Evolutionary conservation across 2,113 vertebrate species (phyloP), one percentile per base, ranked within the genome.

Genomic region (Edolisoma coerulescens): DNA sequence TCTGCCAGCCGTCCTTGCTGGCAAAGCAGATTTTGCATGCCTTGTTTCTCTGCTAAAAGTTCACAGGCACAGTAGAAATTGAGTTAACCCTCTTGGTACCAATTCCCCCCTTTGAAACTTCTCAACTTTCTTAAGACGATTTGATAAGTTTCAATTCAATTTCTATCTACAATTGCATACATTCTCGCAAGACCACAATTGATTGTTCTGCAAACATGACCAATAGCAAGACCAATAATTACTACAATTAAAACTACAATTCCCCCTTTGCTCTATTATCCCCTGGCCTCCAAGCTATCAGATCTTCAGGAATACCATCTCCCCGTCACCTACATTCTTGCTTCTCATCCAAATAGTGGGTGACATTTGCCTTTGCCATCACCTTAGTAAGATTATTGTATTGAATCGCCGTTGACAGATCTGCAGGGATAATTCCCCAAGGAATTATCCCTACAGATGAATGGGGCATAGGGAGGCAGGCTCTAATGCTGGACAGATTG

Each of bases 181-280:
- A 11, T 39, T 61, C 44, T 61, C 0, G 0, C 7, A 13, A 49
- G 28, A 39, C 19, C 27, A 26, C 44, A 49, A 24, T 1, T 32
- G 73, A 32, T 60, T 49, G n/a, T 76, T 60, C 16, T 76, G 16
- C 3, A 4, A 76, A 19, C 9, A 19, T 35, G 16, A 24, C 4
- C 33, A 37, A 35, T 13, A 75, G 19, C 53, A 35, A 74, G 71
- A 22, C 32, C 14, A 47, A 14, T 13, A 75, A 59, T 59, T 30
- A 22, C 54, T 37, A 13, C 54, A 35, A 9, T 35, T 30, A 28
- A 26, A 35, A 7, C 19, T 30, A 5, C 16, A 30, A 35, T 45
- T 45, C 15, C 22, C 50, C 28, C 37, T 33, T 26, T 53, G 21
- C 33, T 21, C 6, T 53, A 10, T 53, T 41, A 33, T 14, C 20